Evolutionary conservation across 2,113 vertebrate species (phyloP).

Genomic region (Pseudorasbora parva): DNA sequence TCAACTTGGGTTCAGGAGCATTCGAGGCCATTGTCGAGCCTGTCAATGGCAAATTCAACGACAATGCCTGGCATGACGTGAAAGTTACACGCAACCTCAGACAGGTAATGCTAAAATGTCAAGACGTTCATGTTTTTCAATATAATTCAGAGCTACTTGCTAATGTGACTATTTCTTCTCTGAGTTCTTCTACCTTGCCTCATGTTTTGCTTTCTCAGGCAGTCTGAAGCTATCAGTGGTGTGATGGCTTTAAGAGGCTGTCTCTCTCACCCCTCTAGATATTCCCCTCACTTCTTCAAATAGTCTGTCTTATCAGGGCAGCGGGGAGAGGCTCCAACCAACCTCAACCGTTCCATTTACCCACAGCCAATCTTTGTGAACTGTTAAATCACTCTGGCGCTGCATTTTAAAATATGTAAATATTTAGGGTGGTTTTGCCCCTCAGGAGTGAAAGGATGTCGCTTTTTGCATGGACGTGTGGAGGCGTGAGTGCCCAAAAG

Average conservation of each 20-base stretch:
- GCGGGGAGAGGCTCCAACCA: conserved; percentile 55
- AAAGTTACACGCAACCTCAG: conserved; percentile 98
- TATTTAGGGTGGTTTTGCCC: conserved; percentile 41
- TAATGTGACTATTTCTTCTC: conserved; percentile 16
- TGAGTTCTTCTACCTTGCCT: conserved; percentile 42
- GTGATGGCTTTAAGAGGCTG: conserved; percentile 56
- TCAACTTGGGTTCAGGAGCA: conserved; percentile 97
- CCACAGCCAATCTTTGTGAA: conserved; percentile 54
- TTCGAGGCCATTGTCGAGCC: conserved; percentile 98
- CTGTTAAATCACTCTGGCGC: conserved; percentile 53
- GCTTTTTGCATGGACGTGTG: background rate
- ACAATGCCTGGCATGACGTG: conserved; percentile 97
- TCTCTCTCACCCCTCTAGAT: conserved; percentile 51
- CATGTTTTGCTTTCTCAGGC: conserved; percentile 47
- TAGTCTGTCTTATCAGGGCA: conserved; percentile 52
- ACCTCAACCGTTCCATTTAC: conserved; percentile 57
- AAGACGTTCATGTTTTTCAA: background rate
- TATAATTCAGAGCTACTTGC: background rate
- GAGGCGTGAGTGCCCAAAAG: conserved; percentile 20
- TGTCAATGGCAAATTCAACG: conserved; percentile 96
- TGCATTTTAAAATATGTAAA: conserved; percentile 60
- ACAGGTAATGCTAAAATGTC: conserved; percentile 85
- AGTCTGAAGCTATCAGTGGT: conserved; percentile 54
- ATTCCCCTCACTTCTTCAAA: conserved; percentile 56
- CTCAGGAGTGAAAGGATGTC: conserved; percentile 33